Evolutionary conservation across 2,888 invertebrate species (phyloP).

Genomic region (Mythimna vitellina): DNA sequence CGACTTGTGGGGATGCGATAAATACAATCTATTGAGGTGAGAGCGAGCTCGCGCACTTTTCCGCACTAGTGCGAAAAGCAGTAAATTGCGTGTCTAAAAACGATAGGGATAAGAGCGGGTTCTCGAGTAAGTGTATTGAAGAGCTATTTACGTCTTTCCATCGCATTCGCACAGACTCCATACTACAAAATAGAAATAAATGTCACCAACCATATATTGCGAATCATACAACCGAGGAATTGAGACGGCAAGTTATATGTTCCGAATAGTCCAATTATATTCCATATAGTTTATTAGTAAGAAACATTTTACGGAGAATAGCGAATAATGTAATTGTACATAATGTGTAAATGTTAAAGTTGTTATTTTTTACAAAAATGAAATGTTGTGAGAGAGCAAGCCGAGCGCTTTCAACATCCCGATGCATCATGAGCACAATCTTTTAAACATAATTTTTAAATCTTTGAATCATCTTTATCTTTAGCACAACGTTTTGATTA

Average conservation of each 20-base stretch:
- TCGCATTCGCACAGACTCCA: constrained; percentile 6
- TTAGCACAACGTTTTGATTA: constrained; percentile 79
- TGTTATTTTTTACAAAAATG: constrained; percentile 76
- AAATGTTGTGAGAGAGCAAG: constrained; percentile 55
- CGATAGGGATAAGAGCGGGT: too few relatives aligned
- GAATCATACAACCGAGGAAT: constrained; percentile 48
- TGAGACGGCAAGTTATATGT: constrained; percentile 40
- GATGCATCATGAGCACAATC: constrained; percentile 69
- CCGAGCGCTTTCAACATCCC: constrained; percentile 55
- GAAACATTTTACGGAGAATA: constrained; percentile 54
- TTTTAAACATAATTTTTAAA: constrained; percentile 67
- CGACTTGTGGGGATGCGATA: too few relatives aligned
- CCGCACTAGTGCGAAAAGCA: too few relatives aligned
- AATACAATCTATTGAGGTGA: too few relatives aligned
- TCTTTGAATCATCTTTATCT: constrained; percentile 72
- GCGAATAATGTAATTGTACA: constrained; percentile 63
- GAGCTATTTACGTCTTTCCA: constrained; percentile 16
- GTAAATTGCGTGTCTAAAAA: too few relatives aligned
- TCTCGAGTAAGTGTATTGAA: not conserved
- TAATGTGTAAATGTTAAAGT: constrained; percentile 69
- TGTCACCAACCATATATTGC: constrained; percentile 17
- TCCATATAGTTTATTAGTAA: constrained; percentile 58
- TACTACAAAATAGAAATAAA: constrained; percentile 12
- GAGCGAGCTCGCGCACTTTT: too few relatives aligned
- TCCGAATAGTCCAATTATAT: constrained; percentile 61